phyloP scores from a whole-genome alignment of 2,113 vertebrate species.

The Trogon melanurus region DNA sequence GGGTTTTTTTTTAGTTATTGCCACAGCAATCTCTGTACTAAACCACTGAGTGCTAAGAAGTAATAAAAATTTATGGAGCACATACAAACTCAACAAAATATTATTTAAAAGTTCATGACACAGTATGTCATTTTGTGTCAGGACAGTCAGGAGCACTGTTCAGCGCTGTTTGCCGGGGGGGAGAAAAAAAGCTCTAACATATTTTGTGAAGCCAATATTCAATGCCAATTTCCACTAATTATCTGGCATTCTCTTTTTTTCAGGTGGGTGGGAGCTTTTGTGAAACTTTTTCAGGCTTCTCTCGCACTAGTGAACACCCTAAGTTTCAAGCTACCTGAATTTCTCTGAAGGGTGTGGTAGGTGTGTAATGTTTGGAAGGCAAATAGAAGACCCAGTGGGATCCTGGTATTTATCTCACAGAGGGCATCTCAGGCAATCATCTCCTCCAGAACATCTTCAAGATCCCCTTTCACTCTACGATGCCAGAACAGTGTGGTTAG shows the following conservation, averaged over 20 bases:
- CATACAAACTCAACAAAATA: constrained; percentile 4
- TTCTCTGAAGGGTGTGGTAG: constrained; percentile 32
- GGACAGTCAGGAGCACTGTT: constrained; percentile 1
- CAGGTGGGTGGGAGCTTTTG: constrained; percentile 58
- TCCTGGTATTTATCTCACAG: constrained; percentile 38
- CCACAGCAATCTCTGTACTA: constrained; percentile 43
- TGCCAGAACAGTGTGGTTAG: constrained; percentile 13
- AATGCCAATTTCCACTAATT: constrained; percentile 70
- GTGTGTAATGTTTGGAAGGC: constrained; percentile 18
- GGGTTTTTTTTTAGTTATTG: constrained; percentile 35
- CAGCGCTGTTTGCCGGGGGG: not conserved
- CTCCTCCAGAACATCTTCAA: not conserved
- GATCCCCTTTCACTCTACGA: not conserved
- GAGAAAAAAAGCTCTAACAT: not conserved
- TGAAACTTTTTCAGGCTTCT: constrained; percentile 47
- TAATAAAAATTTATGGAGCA: constrained; percentile 38
- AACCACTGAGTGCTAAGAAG: constrained; percentile 50
- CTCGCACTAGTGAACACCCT: not conserved
- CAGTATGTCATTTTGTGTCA: not conserved
- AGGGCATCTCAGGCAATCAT: constrained; percentile 50
- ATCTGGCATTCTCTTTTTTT: constrained; percentile 59
- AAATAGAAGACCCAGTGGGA: constrained; percentile 35
- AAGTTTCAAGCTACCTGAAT: constrained; percentile 42
- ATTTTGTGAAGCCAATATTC: constrained; percentile 5
- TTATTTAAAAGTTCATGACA: constrained; percentile 14